Conservation (phyloP, 2,888 invertebrate species). For the Digitonthophagus gazella region DNA sequence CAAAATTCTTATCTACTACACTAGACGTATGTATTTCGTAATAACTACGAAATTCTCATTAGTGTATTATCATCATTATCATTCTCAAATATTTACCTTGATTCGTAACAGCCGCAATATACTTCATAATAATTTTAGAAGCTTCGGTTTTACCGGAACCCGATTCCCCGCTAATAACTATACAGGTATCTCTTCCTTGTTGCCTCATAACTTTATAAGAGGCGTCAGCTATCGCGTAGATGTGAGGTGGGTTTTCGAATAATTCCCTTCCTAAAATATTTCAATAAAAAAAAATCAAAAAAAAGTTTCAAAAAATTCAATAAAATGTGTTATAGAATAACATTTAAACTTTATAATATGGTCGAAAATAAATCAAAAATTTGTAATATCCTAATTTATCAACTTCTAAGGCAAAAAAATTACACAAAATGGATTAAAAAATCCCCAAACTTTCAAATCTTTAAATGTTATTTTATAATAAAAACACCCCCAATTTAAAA, state of each 20-base stretch:
- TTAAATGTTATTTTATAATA: background rate
- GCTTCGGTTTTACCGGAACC: slow-evolving; percentile 99
- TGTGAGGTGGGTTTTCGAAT: slow-evolving; percentile 95
- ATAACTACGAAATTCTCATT: no score
- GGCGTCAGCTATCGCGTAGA: slow-evolving; percentile 96
- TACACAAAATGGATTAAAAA: no score
- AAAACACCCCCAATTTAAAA: background rate
- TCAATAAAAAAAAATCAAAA: slow-evolving; percentile 22
- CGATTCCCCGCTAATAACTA: slow-evolving; percentile 96
- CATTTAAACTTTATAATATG: no score
- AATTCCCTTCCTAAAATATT: slow-evolving; percentile 75
- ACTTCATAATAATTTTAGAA: slow-evolving; percentile 98
- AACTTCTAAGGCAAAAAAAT: no score
- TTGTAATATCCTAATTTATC: no score
- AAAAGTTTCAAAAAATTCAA: slow-evolving; percentile 10
- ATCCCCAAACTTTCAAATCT: slow-evolving; percentile 6
- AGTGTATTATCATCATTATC: no score
- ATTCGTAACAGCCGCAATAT: slow-evolving; percentile 97
- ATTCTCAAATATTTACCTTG: no score
- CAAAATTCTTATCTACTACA: no score
- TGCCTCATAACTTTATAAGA: slow-evolving; percentile 94
- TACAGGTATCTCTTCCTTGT: slow-evolving; percentile 89
- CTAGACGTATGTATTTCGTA: no score
- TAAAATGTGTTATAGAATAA: no score
- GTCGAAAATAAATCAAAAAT: no score